These are phyloP conservation scores for Dysmachus trigonus DNA, from an alignment of 2,888 invertebrate genomes.

Conservation along the genomic window DNA sequence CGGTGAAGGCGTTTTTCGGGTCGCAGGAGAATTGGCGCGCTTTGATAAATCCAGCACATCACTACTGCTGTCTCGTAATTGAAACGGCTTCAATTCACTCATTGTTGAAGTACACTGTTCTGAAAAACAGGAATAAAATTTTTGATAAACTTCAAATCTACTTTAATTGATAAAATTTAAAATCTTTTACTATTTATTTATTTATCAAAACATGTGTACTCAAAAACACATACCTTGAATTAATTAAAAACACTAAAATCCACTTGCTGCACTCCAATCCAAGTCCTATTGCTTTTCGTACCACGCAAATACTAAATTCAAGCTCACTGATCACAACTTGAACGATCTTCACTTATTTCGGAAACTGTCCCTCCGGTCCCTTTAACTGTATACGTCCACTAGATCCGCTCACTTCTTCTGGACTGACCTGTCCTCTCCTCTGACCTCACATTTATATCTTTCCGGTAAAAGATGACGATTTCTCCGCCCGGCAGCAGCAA, in stretches of 20 bases:
- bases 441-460: background rate
- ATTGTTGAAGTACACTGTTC: background rate
- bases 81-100: slow-evolving; percentile 36
- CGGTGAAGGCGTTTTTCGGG: slow-evolving; percentile 61
- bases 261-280: background rate
- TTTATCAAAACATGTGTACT: background rate
- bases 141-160: too few species aligned
- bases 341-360: background rate
- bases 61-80: slow-evolving; percentile 45
- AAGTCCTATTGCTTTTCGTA: background rate
- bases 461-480: background rate
- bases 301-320: background rate
- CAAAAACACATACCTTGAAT: background rate
- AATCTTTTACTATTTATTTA: background rate
- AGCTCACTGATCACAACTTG: background rate
- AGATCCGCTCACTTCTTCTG: background rate
- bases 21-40: slow-evolving; percentile 60
- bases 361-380: background rate
- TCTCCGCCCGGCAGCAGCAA: background rate
- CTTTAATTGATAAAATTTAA: background rate
- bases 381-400: background rate
- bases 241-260: background rate
- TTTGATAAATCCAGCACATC: slow-evolving; percentile 63
- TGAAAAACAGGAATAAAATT: background rate
- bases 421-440: background rate